Percentiles rank a stretch among this genome's conserved stretches.
Conservation (phyloP, 2,797 vertebrate species). For the Oophaga sylvatica region DNA sequence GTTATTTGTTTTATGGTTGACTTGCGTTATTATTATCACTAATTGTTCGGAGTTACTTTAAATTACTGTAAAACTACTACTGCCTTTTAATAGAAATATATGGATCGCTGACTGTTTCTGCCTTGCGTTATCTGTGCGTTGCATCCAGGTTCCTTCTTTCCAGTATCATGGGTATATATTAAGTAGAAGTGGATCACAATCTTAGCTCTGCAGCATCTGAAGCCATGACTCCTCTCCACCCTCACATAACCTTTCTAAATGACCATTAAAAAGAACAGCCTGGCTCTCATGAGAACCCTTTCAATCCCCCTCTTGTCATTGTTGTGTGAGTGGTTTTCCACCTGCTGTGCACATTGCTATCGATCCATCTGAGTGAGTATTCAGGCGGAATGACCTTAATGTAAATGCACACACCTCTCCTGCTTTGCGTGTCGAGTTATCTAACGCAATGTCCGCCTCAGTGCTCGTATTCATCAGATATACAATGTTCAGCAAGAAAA, state of each 20-base stretch:
- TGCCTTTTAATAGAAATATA: too few species aligned
- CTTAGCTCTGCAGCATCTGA: background rate
- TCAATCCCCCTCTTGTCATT: background rate
- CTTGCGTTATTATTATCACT: too few species aligned
- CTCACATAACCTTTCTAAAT: too few species aligned
- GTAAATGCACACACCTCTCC: background rate
- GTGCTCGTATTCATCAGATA: background rate
- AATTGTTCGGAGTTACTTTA: too few species aligned
- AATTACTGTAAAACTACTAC: too few species aligned
- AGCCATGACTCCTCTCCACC: background rate
- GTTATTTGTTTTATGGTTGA: too few species aligned
- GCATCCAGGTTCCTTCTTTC: too few species aligned
- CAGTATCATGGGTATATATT: background rate
- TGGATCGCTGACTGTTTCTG: too few species aligned
- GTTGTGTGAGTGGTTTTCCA: background rate
- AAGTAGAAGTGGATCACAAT: background rate
- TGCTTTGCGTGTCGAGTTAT: background rate
- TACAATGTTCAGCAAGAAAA: conserved; percentile 15
- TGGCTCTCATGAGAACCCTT: background rate
- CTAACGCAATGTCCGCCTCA: conserved; percentile 1
- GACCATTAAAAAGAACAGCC: background rate
- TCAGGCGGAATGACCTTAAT: conserved; percentile 19
- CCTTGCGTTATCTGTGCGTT: too few species aligned
- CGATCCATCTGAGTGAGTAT: conserved; percentile 22
- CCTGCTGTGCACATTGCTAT: background rate